Base-by-base conservation (phyloP, 2,113 vertebrate species). In the Syrrhaptes paradoxus region DNA sequence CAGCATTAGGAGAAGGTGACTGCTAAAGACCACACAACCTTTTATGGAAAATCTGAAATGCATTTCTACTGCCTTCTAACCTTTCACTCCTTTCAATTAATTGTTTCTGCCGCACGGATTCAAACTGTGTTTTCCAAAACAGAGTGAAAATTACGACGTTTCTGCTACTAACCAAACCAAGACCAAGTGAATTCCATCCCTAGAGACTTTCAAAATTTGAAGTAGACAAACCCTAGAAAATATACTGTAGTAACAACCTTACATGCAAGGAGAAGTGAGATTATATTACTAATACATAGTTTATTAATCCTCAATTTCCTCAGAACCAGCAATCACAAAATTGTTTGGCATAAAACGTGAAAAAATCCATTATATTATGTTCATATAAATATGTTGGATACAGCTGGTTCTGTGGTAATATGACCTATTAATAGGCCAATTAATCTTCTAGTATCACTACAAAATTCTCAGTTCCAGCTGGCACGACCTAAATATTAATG, bases 401-500 rank as follows among this genome's bases (percentile, higher is more conserved):
- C 68, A 91, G 32, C 73, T 86, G 72, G 21, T 88, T 93, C 26
- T 84, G 68, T 81, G 54, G 34, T 48, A 76, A 67, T 59, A 78
- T 71, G n/a, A 71, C 86, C 72, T 84, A 74, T 51, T 94, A 93
- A 90, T 74, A 71, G 46, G 57, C 78, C 51, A 93, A 90, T 94
- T 94, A 86, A 84, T 95, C 75, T 90, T 91, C 79, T 41, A 31
- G 25, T 31, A 80, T 93, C 72, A 67, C 29, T 62, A 51, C 52
- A 94, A 71, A 86, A 74, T 77, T 90, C 72, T 93, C 75, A 67
- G 10, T 86, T 96, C 85, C 90, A 77, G 45, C 62, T 91, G 87
- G 59, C 75, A 46, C 48, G 91, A 71, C 38, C 55, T 75, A 80
- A 73, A 72, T 79, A 38, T 66, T 68, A 31, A 67, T 41, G 36